Evolutionary conservation across 2,113 vertebrate species (phyloP).

Genomic region (Spheniscus mendiculus): DNA sequence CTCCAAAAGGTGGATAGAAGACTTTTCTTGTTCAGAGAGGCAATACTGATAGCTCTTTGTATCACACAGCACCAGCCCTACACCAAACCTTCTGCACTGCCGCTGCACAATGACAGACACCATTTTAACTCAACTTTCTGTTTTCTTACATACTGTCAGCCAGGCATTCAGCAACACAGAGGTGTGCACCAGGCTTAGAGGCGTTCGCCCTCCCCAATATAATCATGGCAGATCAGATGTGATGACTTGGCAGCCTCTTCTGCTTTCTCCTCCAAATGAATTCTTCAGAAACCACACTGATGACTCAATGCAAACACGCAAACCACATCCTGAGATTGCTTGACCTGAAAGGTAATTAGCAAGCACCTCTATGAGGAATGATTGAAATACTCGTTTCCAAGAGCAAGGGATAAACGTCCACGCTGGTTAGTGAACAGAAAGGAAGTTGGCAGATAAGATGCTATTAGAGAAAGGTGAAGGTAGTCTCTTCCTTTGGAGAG

Average conservation of each 20-base stretch:
- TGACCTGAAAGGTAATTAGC: not conserved
- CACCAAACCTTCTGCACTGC: not conserved
- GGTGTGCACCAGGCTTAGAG: not conserved
- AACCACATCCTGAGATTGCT: not conserved
- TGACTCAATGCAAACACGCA: not conserved
- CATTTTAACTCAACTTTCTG: not conserved
- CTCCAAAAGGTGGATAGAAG: not conserved
- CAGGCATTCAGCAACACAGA: not conserved
- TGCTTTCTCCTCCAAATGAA: not conserved
- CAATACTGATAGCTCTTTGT: not conserved
- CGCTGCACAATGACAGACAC: accelerated
- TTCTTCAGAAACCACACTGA: not conserved
- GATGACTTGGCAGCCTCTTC: not conserved
- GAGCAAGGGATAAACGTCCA: not conserved
- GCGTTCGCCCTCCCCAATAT: not conserved
- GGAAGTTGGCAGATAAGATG: not conserved
- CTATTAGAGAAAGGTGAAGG: not conserved
- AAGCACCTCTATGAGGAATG: not conserved
- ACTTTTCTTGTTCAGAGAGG: not conserved
- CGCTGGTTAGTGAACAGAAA: not conserved
- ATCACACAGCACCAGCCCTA: not conserved
- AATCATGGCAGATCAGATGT: not conserved
- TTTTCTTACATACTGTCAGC: not conserved
- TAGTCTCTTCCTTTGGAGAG: not conserved
- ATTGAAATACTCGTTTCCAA: not conserved